Percentiles rank a stretch among this genome's conserved stretches.
Conservation (phyloP, 2,888 invertebrate genomes). For the Zygothrica quintamaculata region DNA sequence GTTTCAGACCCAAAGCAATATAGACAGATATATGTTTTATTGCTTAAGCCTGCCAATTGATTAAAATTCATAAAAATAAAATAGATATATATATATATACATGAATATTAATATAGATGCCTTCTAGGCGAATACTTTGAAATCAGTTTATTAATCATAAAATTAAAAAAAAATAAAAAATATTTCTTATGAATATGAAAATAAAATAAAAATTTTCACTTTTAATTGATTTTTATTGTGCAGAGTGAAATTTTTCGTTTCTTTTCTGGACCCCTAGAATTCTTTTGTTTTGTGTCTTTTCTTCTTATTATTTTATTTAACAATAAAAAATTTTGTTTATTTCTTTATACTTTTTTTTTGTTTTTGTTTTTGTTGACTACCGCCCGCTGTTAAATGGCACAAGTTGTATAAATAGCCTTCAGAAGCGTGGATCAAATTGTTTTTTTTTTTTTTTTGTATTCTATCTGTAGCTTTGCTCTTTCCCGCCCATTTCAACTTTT, state of each 20-base stretch:
- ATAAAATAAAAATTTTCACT: slow-evolving; percentile 50
- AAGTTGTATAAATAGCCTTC: slow-evolving; percentile 39
- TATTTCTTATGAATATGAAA: no score
- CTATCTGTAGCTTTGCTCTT: not conserved
- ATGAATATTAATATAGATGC: slow-evolving; percentile 9
- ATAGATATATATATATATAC: not conserved
- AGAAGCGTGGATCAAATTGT: slow-evolving; percentile 34
- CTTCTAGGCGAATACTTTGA: slow-evolving; percentile 25
- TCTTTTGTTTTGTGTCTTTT: slow-evolving; percentile 14
- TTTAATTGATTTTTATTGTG: slow-evolving; percentile 73
- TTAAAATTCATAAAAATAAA: slow-evolving; percentile 41
- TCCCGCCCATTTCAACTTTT: not conserved
- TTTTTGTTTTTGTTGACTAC: slow-evolving; percentile 4
- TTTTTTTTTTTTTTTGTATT: slow-evolving; percentile 13
- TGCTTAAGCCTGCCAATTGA: slow-evolving; percentile 13
- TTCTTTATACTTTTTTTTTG: no score
- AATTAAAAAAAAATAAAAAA: no score
- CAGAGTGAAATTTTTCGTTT: slow-evolving; percentile 48
- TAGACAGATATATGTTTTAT: slow-evolving; percentile 1
- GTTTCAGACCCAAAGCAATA: slow-evolving; percentile 23
- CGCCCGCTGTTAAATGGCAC: slow-evolving; percentile 58
- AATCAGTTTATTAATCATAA: slow-evolving; percentile 52
- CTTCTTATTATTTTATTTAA: no score
- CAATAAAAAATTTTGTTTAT: no score
- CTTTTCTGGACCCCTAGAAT: slow-evolving; percentile 30